Evolutionary conservation across 2,113 vertebrate species (phyloP).

Genomic region (Rhinoderma darwinii): DNA sequence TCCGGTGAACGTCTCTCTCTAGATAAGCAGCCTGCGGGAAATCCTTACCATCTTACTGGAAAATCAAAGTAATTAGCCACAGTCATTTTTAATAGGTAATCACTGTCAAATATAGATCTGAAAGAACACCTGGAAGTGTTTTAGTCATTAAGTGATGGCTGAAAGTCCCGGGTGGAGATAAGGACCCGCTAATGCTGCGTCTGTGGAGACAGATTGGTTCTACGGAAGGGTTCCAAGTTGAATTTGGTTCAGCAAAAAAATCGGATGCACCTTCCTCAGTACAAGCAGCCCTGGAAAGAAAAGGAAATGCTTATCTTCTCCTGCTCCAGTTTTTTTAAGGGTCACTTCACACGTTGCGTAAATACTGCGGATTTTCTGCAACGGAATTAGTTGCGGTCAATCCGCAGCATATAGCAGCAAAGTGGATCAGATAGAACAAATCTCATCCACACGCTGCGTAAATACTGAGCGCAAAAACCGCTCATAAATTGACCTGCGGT

Average conservation of each 20-base stretch:
- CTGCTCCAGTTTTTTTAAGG: too few relatives aligned
- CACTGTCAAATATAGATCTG: constrained; percentile 39
- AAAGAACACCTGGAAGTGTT: constrained; percentile 54
- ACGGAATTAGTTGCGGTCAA: too few relatives aligned
- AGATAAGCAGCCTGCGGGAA: constrained; percentile 52
- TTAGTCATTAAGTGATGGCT: constrained; percentile 56
- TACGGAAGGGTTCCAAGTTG: not conserved
- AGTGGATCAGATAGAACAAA: too few relatives aligned
- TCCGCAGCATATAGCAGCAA: too few relatives aligned
- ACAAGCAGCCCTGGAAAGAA: too few relatives aligned
- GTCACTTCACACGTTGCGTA: too few relatives aligned
- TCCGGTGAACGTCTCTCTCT: constrained; percentile 37
- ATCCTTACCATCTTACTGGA: constrained; percentile 42
- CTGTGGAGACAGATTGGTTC: constrained; percentile 15
- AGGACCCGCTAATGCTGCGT: not conserved
- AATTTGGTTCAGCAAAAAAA: not conserved
- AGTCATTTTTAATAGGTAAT: constrained; percentile 58
- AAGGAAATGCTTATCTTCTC: too few relatives aligned
- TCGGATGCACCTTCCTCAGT: not conserved
- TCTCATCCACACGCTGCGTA: too few relatives aligned
- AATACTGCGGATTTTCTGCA: too few relatives aligned
- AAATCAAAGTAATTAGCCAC: constrained; percentile 58
- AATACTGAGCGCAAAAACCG: too few relatives aligned
- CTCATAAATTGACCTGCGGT: too few relatives aligned
- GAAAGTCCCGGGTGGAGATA: constrained; percentile 22